These are phyloP conservation scores for Beris chalybata DNA, from an alignment of 2,888 invertebrate species.

Conservation along the genomic window DNA sequence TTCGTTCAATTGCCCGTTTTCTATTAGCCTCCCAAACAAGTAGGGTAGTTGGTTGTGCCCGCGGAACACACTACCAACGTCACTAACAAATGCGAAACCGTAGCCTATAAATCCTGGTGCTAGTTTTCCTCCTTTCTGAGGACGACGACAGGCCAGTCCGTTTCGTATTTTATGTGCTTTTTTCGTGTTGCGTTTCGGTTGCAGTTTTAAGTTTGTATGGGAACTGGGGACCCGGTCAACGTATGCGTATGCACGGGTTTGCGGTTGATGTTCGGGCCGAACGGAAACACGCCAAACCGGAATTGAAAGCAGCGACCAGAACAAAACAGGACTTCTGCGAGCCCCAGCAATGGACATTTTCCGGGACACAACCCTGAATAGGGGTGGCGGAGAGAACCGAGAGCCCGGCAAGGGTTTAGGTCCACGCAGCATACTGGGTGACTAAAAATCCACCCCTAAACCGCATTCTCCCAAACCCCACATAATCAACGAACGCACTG, in stretches of 20 bases:
- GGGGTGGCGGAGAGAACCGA: background rate
- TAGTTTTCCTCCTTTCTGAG: constrained; percentile 2
- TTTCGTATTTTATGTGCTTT: constrained; percentile 25
- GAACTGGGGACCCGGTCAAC: background rate
- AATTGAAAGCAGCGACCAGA: constrained; percentile 31
- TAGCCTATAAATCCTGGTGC: constrained; percentile 21
- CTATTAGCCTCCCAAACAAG: constrained; percentile 11
- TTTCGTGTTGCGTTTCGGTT: constrained; percentile 14
- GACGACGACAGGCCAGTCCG: background rate
- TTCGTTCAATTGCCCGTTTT: constrained; percentile 9
- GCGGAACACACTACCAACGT: background rate
- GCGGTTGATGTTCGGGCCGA: constrained; percentile 25
- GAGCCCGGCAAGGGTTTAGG: background rate
- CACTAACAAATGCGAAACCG: constrained; percentile 4
- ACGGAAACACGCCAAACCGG: constrained; percentile 30
- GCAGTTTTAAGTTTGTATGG: constrained; percentile 11
- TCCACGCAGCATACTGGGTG: background rate
- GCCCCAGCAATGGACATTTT: constrained; percentile 1
- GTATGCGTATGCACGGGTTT: constrained; percentile 12
- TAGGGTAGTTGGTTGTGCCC: background rate
- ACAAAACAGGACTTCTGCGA: constrained; percentile 21
- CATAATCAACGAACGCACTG: constrained; percentile 27
- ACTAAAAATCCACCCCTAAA: background rate
- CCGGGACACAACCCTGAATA: background rate
- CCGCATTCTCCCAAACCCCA: background rate